Percentiles rank a stretch among this genome's conserved stretches.
Evolutionary conservation across 2,797 vertebrate genomes (phyloP).

Genomic region (Bucorvus abyssinicus): DNA sequence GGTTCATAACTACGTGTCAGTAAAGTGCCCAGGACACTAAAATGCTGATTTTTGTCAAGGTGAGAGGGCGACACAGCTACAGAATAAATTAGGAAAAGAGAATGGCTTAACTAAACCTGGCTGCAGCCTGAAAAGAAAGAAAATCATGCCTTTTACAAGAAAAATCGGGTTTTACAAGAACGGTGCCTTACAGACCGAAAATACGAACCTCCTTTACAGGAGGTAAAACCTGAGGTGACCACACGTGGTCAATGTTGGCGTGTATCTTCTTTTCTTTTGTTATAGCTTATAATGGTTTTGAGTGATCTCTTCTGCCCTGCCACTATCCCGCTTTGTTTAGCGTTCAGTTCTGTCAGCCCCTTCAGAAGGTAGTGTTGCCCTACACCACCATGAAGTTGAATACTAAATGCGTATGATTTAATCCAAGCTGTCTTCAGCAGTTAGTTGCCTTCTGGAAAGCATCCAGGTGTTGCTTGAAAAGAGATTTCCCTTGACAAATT

Average conservation of each 20-base stretch:
- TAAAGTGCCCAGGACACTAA: neutral
- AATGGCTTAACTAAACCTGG: neutral
- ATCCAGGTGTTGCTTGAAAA: constrained; percentile 40
- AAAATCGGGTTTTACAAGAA: neutral
- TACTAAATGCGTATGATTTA: neutral
- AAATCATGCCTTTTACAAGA: neutral
- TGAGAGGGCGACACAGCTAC: neutral
- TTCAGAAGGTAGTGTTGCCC: neutral
- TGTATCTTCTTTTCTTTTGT: neutral
- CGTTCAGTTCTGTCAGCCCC: neutral
- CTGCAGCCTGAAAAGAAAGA: neutral
- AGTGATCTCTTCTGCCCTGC: neutral
- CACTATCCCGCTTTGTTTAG: neutral
- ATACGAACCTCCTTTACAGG: neutral
- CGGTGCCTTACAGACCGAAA: neutral
- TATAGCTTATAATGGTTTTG: neutral
- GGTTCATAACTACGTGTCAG: neutral
- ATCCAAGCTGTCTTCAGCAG: neutral
- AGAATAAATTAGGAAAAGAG: neutral
- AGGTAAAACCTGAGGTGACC: neutral
- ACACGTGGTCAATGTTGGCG: neutral
- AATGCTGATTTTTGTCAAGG: neutral
- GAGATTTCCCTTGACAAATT: neutral
- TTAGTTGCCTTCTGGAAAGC: constrained; percentile 7
- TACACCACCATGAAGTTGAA: neutral